Evolutionary conservation across 37 sponge, comb jelly and placozoan genomes (phyloP), one percentile per base, ranked within the genome.

Genomic region (Dysidea cf. avara): DNA sequence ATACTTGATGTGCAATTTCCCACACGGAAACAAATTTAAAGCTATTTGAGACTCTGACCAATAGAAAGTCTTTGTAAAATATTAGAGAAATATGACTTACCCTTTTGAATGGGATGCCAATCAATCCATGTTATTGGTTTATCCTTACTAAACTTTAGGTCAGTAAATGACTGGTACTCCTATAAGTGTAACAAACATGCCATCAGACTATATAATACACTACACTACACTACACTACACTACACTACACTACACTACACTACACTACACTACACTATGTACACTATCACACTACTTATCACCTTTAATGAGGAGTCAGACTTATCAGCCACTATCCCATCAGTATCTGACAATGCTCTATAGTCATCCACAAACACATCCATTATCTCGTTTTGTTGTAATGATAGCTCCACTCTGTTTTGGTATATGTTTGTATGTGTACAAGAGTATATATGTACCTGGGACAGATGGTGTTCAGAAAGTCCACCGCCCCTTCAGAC

Each of bases 111-210:
- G 29, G 99, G 99, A 33, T 98, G 99, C 99, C 99, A 98, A 58
- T 95, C 96, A 24, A 98, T 80, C 48, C 82, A 86, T 21, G 95
- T 95, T 34, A 95, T 83, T 26, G 79, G 50, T 80, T 92, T 95
- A 71, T 92, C 87, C 78, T 98, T 95, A 59, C 95, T 91, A 88
- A 92, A 98, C 69, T 77, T 68, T 39, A 95, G 81, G 76, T 98
- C 99, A 21, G 99, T 92, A 51, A 95, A 98, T 32, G 99, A 98
- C 67, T 98, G 99, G 77, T 95, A 98, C 66, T 98, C 99, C 79
- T 92, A 33, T 43, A 66, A 62, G 52, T 37, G 24, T 35, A 21
- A 64, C 22, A 24, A 13, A 22, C 24, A 66, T 12, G 9, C n/a
- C 60, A 58, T 58, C 29, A n/a, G 11, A 11, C n/a, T 18, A 18